These are phyloP conservation scores for Neelides folsomi DNA, from an alignment of 2,888 invertebrate genomes.

Conservation along the genomic window DNA sequence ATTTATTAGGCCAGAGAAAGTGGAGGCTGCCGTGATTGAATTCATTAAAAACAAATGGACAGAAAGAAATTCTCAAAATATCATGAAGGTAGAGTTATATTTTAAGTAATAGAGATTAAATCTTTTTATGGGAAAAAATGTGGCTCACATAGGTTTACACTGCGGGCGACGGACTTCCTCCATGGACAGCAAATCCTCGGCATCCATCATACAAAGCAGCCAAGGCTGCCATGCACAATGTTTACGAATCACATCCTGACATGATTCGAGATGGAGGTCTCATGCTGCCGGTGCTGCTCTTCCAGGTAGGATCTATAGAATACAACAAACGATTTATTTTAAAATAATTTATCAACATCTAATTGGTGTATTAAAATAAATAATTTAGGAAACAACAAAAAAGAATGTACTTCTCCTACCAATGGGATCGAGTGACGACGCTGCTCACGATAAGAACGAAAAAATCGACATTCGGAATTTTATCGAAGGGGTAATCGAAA, in stretches of 20 bases:
- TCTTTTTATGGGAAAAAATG: too few relatives aligned
- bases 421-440: conserved; percentile 89
- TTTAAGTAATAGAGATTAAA: conserved; percentile 9
- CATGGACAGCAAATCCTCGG: conserved; percentile 86
- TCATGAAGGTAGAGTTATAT: conserved; percentile 56
- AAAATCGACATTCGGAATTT: conserved; percentile 85
- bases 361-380: too few relatives aligned
- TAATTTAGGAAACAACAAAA: conserved; percentile 63
- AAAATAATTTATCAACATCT: too few relatives aligned
- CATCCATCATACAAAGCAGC: conserved; percentile 89
- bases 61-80: conserved; percentile 70
- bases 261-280: conserved; percentile 86
- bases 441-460: conserved; percentile 97
- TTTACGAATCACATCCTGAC: conserved; percentile 83
- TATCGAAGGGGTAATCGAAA: conserved; percentile 69
- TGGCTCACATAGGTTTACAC: conserved; percentile 14
- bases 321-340: too few relatives aligned
- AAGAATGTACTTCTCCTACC: conserved; percentile 89
- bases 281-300: conserved; percentile 86
- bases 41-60: conserved; percentile 66
- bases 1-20: conserved; percentile 48
- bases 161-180: conserved; percentile 38
- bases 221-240: conserved; percentile 61
- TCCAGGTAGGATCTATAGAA: too few relatives aligned
- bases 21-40: conserved; percentile 63